phyloP scores from a whole-genome alignment of 2,113 vertebrate species.

The Hyperopisus bebe region DNA sequence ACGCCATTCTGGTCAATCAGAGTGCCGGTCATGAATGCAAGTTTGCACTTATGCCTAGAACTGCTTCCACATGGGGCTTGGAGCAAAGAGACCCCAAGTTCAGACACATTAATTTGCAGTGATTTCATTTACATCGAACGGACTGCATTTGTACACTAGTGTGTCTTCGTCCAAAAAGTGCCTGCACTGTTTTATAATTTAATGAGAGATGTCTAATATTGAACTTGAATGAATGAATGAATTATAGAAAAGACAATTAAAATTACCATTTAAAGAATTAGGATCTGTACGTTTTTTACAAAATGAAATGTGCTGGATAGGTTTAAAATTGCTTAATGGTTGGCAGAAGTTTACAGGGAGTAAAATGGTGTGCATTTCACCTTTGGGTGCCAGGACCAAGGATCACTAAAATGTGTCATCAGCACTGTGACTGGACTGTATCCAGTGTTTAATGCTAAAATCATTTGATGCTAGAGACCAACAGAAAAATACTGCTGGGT shows the following conservation, averaged over 20 bases:
- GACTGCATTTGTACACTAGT: conserved; percentile 39
- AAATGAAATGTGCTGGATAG: not conserved
- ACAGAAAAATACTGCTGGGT: conserved; percentile 58
- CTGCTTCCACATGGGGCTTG: not conserved
- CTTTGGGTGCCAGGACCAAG: not conserved
- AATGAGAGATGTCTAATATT: conserved; percentile 1
- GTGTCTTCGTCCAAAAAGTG: conserved; percentile 47
- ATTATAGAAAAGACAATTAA: conserved; percentile 31
- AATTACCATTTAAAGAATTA: conserved; percentile 15
- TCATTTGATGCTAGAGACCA: not conserved
- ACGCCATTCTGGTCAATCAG: not conserved
- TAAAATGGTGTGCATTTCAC: not conserved
- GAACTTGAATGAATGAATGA: conserved; percentile 11
- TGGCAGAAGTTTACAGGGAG: not conserved
- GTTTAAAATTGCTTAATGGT: not conserved
- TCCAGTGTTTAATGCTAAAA: not conserved
- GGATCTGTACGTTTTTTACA: not conserved
- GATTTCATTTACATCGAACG: conserved; percentile 27
- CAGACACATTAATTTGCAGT: not conserved
- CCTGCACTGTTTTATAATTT: conserved; percentile 37
- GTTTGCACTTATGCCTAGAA: not conserved
- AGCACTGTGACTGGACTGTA: not conserved
- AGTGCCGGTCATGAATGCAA: not conserved
- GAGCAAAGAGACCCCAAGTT: conserved; percentile 1
- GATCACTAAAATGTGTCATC: not conserved